Percentiles rank a stretch among this genome's conserved stretches.
Evolutionary conservation across 2,888 invertebrate genomes (phyloP).

Genomic region (Papilio gigon): DNA sequence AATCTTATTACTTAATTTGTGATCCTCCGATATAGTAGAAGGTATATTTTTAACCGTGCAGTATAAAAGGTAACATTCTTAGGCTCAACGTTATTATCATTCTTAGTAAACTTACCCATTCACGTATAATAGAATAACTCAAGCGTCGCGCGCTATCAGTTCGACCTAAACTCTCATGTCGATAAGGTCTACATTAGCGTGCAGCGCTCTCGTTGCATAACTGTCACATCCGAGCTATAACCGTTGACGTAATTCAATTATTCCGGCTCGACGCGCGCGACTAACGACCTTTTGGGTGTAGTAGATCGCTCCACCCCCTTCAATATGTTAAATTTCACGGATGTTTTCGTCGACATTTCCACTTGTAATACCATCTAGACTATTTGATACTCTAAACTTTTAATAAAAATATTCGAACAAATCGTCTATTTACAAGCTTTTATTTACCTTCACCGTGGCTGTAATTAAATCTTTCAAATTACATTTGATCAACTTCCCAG

Average conservation of each 20-base stretch:
- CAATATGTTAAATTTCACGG: constrained; percentile 41
- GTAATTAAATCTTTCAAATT: too few species aligned
- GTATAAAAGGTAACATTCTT: constrained; percentile 23
- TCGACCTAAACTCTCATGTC: constrained; percentile 36
- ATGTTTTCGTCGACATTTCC: constrained; percentile 36
- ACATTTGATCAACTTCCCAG: too few species aligned
- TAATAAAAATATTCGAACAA: background rate
- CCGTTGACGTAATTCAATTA: constrained; percentile 73
- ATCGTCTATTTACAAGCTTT: too few species aligned
- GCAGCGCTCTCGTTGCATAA: constrained; percentile 53
- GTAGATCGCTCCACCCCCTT: constrained; percentile 34
- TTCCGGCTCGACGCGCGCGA: constrained; percentile 69
- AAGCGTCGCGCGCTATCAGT: constrained; percentile 12
- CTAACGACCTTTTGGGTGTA: constrained; percentile 69
- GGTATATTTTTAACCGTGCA: constrained; percentile 26
- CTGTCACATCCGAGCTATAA: constrained; percentile 54
- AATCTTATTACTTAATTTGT: background rate
- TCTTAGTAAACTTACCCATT: constrained; percentile 33
- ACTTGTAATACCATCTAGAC: constrained; percentile 18
- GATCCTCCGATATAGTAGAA: background rate
- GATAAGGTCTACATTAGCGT: constrained; percentile 51
- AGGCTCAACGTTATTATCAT: constrained; percentile 37
- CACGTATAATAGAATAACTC: constrained; percentile 38
- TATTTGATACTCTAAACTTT: constrained; percentile 3
- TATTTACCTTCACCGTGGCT: too few species aligned